Base-by-base conservation (phyloP, 2,797 vertebrate species). In the Siniperca undulata region DNA sequence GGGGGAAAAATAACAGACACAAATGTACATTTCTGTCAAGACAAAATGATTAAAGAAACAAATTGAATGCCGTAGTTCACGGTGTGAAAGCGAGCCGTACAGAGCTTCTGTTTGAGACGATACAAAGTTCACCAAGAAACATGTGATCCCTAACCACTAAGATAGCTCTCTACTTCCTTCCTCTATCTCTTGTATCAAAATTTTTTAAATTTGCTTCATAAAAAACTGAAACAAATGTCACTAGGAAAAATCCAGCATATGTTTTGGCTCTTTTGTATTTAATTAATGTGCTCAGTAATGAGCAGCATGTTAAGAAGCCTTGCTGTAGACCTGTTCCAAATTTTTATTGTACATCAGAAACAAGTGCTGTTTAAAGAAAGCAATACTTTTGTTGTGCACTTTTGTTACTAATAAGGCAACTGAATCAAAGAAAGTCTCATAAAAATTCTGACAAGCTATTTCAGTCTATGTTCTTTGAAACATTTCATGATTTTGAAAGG, bases 71-170 rank as follows among this genome's bases (percentile, higher is more conserved):
- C 48, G 44, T 30, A 14, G 67, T 38, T 73, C 17, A 55, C 4
- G 55, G 0, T 12, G 36, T 42, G n/a, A 82, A 30, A 14, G 9
- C 1, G 1, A 69, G 70, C 7, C 27, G 44, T 71, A 74, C 9
- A 38, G 11, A 22, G 62, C 84, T 87, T 82, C 74, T 87, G 88
- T 86, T 77, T 86, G 64, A 80, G 59, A 58, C 1, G 38, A 78
- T 30, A 48, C 69, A 74, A 11, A 36, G 36, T 62, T 73, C n/a
- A 77, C 22, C n/a, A 60, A 58, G 27, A 66, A 78, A 50, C 77
- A 69, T 88, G 88, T 76, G 79, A 86, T 83, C 20, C 34, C 46
- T 65, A 82, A 91, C 92, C 83, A 81, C 87, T 52, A 10, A 80
- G 64, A 38, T 53, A 46, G 65, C 22, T 1, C 72, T 73, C 48